phyloP scores from a whole-genome alignment of 2,888 invertebrate species.

The Pammene aurita region DNA sequence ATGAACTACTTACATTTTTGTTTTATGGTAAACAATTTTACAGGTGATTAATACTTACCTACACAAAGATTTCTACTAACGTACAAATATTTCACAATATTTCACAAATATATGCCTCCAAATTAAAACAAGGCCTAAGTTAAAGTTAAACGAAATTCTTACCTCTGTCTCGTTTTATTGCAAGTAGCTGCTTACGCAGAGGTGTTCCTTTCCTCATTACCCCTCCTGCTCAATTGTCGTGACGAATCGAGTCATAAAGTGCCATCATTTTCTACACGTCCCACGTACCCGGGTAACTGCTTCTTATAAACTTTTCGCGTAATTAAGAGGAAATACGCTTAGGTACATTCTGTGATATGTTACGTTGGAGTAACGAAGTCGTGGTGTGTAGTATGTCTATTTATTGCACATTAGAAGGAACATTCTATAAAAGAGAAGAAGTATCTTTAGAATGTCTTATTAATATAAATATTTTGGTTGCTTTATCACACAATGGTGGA shows the following conservation, averaged over 20 bases:
- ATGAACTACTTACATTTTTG: neutral
- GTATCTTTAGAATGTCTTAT: neutral
- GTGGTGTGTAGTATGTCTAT: slow-evolving; percentile 26
- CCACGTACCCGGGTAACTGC: slow-evolving; percentile 46
- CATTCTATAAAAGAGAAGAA: neutral
- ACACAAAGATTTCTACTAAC: no score
- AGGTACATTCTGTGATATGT: slow-evolving; percentile 12
- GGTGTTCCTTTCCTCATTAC: slow-evolving; percentile 59
- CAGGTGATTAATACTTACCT: no score
- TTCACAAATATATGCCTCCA: neutral
- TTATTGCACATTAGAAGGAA: slow-evolving; percentile 19
- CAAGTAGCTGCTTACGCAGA: slow-evolving; percentile 52
- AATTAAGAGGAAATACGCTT: slow-evolving; percentile 56
- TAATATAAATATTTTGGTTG: neutral
- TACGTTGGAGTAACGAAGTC: slow-evolving; percentile 25
- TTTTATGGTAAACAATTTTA: neutral
- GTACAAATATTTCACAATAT: no score
- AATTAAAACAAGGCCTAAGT: slow-evolving; percentile 47
- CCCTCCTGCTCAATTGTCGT: slow-evolving; percentile 76
- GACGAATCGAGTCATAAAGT: slow-evolving; percentile 80
- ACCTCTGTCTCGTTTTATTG: slow-evolving; percentile 58
- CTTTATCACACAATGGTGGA: no score
- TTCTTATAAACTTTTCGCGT: slow-evolving; percentile 55
- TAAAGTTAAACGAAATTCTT: slow-evolving; percentile 59
- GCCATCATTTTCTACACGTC: slow-evolving; percentile 62